phyloP scores from a whole-genome alignment of 2,113 vertebrate species.

The Hyaena hyaena region DNA sequence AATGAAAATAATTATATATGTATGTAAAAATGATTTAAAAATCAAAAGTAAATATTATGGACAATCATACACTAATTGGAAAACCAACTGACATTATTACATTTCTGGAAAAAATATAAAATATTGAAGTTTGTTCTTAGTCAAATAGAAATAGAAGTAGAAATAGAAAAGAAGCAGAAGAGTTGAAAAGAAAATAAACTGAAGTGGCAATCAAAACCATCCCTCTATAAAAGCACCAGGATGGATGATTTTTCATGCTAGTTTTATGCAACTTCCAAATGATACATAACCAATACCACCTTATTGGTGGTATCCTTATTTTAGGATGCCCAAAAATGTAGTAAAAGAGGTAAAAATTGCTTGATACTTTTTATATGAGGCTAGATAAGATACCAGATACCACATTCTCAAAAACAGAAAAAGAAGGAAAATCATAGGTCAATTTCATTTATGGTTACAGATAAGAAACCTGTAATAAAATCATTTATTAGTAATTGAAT shows the following conservation, averaged over 20 bases:
- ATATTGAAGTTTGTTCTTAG: not conserved
- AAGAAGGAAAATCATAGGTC: not conserved
- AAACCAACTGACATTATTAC: not conserved
- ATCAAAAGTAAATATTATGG: not conserved
- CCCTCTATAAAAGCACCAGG: not conserved
- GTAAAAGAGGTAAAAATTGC: not conserved
- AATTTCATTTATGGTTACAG: not conserved
- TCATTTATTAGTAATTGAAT: not conserved
- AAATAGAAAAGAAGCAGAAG: not conserved
- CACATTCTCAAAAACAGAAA: not conserved
- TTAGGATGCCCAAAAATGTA: not conserved
- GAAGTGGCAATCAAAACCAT: not conserved
- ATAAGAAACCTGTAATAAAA: not conserved
- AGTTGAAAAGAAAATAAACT: not conserved
- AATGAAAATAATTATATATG: not conserved
- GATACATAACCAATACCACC: not conserved
- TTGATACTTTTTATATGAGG: not conserved
- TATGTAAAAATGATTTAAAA: not conserved
- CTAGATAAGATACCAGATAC: not conserved
- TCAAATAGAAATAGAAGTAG: not conserved
- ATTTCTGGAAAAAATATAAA: conserved; percentile 12
- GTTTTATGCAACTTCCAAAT: not conserved
- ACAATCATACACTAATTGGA: not conserved
- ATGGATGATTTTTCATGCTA: not conserved
- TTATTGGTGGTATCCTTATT: not conserved